Evolutionary conservation across 2,797 vertebrate species (phyloP).

Genomic region (Channa striata): DNA sequence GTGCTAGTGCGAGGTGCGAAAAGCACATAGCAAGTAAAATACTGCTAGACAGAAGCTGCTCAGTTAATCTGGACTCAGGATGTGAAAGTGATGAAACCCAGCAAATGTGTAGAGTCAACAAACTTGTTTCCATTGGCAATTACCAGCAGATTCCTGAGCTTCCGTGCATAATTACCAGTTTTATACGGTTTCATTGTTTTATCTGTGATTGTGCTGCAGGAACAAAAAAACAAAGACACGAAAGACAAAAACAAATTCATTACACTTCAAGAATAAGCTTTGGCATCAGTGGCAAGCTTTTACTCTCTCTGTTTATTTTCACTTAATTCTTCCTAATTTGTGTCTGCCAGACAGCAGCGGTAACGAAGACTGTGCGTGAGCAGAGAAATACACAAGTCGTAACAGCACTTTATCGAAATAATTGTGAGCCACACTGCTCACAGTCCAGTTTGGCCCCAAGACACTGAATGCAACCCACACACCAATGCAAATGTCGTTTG

Average conservation of each 20-base stretch:
- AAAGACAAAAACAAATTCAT: conserved; percentile 7
- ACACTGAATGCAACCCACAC: not conserved
- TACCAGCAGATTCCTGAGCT: not conserved
- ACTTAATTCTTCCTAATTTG: conserved; percentile 28
- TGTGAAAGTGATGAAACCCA: not conserved
- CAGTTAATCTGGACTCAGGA: not conserved
- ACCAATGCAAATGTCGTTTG: not conserved
- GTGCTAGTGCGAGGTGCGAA: conserved; percentile 12
- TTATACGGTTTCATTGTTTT: conserved; percentile 10
- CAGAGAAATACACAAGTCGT: not conserved
- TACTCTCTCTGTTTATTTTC: conserved; percentile 30
- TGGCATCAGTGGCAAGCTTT: conserved; percentile 11
- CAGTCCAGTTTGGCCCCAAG: not conserved
- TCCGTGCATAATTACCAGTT: conserved; percentile 21
- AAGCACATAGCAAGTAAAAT: conserved; percentile 10
- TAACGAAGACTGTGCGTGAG: conserved; percentile 8
- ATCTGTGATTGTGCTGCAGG: conserved; percentile 17
- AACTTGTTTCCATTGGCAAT: not conserved
- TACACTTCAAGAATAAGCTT: conserved; percentile 2
- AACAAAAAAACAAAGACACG: not conserved
- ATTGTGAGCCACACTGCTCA: conserved; percentile 1
- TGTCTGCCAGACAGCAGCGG: conserved; percentile 2
- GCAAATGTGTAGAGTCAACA: conserved; percentile 15
- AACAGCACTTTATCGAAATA: conserved; percentile 13
- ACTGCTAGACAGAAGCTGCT: not conserved